phyloP scores from a whole-genome alignment of 2,797 vertebrate genomes.

The Protonibea diacanthus region DNA sequence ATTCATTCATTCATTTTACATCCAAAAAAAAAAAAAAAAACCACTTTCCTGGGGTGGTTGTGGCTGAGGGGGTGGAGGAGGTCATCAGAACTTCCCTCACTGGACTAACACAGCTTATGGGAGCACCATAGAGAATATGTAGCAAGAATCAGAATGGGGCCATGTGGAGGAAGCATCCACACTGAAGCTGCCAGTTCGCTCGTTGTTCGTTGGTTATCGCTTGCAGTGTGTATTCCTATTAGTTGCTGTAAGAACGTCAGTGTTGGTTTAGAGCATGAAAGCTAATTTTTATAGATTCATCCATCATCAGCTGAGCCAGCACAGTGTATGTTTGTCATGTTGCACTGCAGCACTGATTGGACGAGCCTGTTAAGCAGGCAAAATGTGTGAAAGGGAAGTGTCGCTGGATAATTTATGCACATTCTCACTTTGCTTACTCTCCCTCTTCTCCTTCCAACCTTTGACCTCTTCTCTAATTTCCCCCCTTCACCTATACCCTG shows the following conservation, averaged over 20 bases:
- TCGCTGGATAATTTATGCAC: background rate
- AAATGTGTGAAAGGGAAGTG: constrained; percentile 2
- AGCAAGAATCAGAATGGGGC: background rate
- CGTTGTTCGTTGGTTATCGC: background rate
- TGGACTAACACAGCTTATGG: background rate
- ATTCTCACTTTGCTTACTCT: background rate
- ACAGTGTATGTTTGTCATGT: background rate
- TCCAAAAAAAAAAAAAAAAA: no score
- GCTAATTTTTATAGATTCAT: background rate
- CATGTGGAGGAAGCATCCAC: background rate
- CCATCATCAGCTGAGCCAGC: background rate
- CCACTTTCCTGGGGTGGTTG: no score
- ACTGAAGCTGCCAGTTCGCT: background rate
- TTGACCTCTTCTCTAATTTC: background rate
- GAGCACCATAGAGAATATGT: background rate
- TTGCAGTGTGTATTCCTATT: background rate
- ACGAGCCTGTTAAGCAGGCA: background rate
- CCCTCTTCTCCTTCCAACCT: background rate
- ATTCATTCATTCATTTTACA: no score
- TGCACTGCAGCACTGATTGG: background rate
- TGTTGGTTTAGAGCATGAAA: background rate
- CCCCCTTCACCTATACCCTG: background rate
- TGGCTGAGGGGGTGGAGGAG: no score
- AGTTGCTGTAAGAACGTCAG: background rate
- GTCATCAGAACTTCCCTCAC: background rate